Percentiles rank a stretch among this genome's conserved stretches.
phyloP scores from a whole-genome alignment of 2,113 vertebrate species.

The Ramphastos sulfuratus region DNA sequence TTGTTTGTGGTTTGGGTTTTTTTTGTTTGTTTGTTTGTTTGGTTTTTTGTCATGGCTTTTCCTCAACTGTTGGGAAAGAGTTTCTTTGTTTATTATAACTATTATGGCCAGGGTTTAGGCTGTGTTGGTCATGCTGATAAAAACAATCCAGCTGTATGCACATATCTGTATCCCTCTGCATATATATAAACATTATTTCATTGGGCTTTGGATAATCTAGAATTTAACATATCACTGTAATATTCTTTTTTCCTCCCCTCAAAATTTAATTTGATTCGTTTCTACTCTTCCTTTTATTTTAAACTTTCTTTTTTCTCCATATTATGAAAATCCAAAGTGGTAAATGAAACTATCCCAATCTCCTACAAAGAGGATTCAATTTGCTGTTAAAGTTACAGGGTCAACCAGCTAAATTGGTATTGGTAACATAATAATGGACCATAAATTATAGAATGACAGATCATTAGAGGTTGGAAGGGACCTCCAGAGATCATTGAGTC shows the following conservation, averaged over 20 bases:
- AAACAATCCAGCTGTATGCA: background rate
- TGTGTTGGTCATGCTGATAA: background rate
- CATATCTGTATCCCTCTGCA: background rate
- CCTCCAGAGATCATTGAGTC: too few species aligned
- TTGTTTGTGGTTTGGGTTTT: too few species aligned
- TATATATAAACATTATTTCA: background rate
- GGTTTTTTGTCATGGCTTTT: background rate
- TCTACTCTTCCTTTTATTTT: background rate
- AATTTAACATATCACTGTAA: background rate
- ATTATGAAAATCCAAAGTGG: background rate
- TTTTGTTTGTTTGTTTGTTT: too few species aligned
- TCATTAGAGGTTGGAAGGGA: too few species aligned
- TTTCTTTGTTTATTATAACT: background rate
- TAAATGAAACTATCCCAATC: background rate
- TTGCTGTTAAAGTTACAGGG: background rate
- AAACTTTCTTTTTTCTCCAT: background rate
- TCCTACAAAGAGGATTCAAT: background rate
- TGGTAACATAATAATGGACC: background rate
- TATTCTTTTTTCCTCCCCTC: background rate
- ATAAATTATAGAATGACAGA: too few species aligned
- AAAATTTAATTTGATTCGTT: background rate
- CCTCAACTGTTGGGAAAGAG: background rate
- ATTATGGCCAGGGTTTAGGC: background rate
- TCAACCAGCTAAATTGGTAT: constrained; percentile 20
- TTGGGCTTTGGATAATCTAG: background rate